Conservation (phyloP, 2,113 vertebrate genomes). For the Merops nubicus region DNA sequence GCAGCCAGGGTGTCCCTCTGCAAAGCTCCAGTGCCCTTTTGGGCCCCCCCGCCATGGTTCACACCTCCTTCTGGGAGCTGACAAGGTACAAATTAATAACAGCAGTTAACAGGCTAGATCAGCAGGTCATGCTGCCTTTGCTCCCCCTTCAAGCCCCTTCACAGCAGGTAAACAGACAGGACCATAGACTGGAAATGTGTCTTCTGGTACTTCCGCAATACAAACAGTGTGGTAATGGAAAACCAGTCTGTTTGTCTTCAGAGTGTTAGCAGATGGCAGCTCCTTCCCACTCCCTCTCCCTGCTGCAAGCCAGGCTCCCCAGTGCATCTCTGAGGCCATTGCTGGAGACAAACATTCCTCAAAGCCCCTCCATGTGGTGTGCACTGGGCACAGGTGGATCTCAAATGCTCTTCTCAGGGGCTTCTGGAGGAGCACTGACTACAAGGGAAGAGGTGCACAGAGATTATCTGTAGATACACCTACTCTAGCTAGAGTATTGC, state of each 20-base stretch:
- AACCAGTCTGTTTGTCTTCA: conserved; percentile 55
- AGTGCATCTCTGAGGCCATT: fast-evolving
- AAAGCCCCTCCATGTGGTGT: fast-evolving
- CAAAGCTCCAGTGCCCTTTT: neutral
- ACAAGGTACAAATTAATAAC: conserved; percentile 15
- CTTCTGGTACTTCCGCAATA: conserved; percentile 17
- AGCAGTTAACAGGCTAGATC: neutral
- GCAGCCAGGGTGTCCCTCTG: neutral
- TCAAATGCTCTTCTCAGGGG: fast-evolving
- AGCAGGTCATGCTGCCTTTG: conserved; percentile 9
- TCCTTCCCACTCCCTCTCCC: neutral
- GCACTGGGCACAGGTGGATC: neutral
- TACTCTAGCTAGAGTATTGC: neutral
- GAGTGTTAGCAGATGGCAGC: conserved; percentile 49
- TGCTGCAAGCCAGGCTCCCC: neutral
- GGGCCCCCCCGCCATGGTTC: neutral
- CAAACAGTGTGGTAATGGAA: conserved; percentile 60
- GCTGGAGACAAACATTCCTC: neutral
- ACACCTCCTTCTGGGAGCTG: neutral
- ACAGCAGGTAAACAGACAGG: conserved; percentile 29
- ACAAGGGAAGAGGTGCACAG: neutral
- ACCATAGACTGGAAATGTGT: conserved; percentile 26
- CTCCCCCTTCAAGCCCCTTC: neutral
- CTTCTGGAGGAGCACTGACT: neutral
- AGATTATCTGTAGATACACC: neutral